phyloP scores from a whole-genome alignment of 2,797 vertebrate species.

The Amazona finschi region DNA sequence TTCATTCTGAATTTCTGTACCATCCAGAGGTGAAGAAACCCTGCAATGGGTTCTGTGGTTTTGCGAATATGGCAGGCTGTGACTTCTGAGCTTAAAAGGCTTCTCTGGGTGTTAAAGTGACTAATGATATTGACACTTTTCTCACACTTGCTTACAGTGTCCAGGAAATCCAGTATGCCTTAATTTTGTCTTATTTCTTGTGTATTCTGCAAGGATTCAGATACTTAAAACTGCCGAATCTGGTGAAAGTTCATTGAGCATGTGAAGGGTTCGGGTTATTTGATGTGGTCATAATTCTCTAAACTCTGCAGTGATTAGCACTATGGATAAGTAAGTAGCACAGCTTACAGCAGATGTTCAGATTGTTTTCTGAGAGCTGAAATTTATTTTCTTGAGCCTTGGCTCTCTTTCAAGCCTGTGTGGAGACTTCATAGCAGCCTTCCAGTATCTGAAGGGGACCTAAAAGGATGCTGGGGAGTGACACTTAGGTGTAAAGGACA shows the following conservation, averaged over 20 bases:
- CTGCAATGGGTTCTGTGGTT: fast-evolving
- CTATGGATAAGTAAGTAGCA: neutral
- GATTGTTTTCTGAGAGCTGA: neutral
- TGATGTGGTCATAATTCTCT: neutral
- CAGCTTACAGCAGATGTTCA: neutral
- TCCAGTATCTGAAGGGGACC: neutral
- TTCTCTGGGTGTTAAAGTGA: neutral
- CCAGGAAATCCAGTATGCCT: neutral
- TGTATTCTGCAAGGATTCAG: neutral
- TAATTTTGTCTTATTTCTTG: neutral
- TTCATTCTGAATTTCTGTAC: neutral
- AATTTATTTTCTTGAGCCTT: neutral
- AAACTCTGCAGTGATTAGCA: neutral
- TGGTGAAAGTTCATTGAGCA: neutral
- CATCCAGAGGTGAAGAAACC: neutral
- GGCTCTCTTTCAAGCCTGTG: neutral
- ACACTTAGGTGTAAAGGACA: neutral
- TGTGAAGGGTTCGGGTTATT: neutral
- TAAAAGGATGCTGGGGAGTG: neutral
- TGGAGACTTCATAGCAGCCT: neutral
- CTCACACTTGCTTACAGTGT: neutral
- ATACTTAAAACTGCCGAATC: neutral
- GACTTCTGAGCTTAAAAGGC: neutral
- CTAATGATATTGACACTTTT: neutral
- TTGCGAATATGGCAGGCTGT: neutral